Conservation (phyloP, 2,113 vertebrate species). For the Ageneiosus marmoratus region DNA sequence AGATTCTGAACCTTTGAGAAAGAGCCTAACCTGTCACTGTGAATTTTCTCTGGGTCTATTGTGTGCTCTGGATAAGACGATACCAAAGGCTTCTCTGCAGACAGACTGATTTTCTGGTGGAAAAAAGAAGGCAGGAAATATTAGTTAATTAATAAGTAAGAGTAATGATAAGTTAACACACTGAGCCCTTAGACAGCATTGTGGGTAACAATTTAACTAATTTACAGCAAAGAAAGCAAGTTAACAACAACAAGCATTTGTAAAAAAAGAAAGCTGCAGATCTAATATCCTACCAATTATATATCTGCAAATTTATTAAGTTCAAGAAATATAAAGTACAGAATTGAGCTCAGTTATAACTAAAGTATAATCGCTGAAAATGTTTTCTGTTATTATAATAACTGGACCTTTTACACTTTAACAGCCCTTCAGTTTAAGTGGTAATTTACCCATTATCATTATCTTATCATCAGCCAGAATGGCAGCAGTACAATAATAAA, state of each 20-base stretch:
- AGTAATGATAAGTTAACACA: conserved; percentile 2
- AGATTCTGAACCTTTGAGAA: background rate
- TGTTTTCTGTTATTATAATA: background rate
- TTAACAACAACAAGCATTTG: background rate
- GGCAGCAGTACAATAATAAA: background rate
- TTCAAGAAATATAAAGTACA: background rate
- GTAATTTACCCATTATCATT: background rate
- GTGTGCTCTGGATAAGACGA: conserved; percentile 14
- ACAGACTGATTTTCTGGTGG: conserved; percentile 60
- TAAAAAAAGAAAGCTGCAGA: background rate
- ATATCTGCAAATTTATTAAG: too few relatives aligned
- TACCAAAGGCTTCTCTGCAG: conserved; percentile 47
- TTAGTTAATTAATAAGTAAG: background rate
- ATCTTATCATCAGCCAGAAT: background rate
- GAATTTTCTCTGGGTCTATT: conserved; percentile 44
- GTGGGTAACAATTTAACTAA: conserved; percentile 5
- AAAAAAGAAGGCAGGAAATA: background rate
- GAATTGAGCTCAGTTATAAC: background rate
- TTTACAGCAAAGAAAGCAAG: background rate
- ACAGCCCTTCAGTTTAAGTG: background rate
- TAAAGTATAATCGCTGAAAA: background rate
- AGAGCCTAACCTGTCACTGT: conserved; percentile 55
- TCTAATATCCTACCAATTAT: background rate
- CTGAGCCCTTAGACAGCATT: conserved; percentile 46
- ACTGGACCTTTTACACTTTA: background rate